Conservation (phyloP, 2,113 vertebrate species). For the Otus sunia region DNA sequence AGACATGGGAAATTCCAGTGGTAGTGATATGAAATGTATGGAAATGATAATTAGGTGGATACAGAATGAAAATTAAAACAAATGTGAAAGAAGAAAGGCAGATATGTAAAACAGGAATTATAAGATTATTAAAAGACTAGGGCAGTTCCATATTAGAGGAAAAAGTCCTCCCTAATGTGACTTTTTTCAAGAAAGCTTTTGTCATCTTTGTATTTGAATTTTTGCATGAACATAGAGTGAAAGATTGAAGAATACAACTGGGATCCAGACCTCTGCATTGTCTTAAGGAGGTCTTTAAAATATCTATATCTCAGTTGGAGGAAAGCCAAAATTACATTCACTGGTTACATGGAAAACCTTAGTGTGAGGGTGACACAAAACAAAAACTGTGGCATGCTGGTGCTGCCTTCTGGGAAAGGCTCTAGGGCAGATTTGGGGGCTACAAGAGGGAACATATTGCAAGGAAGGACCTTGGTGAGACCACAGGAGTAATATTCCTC, state of each 20-base stretch:
- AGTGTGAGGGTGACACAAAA: background rate
- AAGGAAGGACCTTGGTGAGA: background rate
- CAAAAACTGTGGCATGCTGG: background rate
- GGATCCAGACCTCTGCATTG: background rate
- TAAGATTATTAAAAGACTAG: background rate
- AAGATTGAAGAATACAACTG: background rate
- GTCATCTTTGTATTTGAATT: background rate
- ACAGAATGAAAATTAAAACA: constrained; percentile 26
- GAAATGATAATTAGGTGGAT: background rate
- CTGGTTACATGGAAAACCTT: background rate
- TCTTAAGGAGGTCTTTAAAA: background rate
- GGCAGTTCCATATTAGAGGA: background rate
- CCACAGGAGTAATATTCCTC: background rate
- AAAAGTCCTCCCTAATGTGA: background rate
- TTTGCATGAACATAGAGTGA: background rate
- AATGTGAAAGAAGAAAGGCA: constrained; percentile 2
- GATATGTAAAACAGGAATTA: background rate
- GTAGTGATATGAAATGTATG: background rate
- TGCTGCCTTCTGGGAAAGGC: background rate
- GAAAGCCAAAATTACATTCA: background rate
- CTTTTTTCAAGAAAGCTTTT: background rate
- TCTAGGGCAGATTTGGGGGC: background rate
- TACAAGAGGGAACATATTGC: background rate
- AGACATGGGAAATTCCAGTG: constrained; percentile 56
- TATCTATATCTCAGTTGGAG: background rate